Percentiles rank a stretch among this genome's conserved stretches.
These are phyloP conservation scores for Synergus umbraculus DNA, from an alignment of 2,888 invertebrate genomes.

Conservation along the genomic window DNA sequence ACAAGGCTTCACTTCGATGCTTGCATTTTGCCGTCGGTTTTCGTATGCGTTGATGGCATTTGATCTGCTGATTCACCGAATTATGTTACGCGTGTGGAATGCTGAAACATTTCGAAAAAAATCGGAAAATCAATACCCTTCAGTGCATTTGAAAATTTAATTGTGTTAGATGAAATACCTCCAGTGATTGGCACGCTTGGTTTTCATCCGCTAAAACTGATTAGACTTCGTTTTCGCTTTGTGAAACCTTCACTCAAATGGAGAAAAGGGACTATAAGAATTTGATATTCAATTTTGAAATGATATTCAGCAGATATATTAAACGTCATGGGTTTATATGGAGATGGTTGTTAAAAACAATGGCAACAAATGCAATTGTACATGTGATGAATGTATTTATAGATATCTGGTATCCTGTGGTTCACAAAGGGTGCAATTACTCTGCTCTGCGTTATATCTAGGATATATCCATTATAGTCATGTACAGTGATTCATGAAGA, in stretches of 20 bases:
- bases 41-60: slow-evolving; percentile 27
- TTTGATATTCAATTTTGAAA: neutral
- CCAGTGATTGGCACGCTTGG: neutral
- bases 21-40: slow-evolving; percentile 26
- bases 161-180: slow-evolving; percentile 1
- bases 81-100: slow-evolving; percentile 9
- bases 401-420: neutral
- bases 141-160: neutral
- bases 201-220: slow-evolving; percentile 2
- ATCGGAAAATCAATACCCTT: neutral
- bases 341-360: neutral
- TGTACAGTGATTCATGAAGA: slow-evolving; percentile 34
- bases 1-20: slow-evolving; percentile 32
- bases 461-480: slow-evolving; percentile 19
- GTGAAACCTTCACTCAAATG: neutral
- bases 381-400: neutral
- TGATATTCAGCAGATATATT: neutral
- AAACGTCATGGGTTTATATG: too few species aligned
- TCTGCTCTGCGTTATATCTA: slow-evolving; percentile 17
- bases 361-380: slow-evolving; percentile 1
- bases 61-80: slow-evolving; percentile 27
- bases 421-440: slow-evolving; percentile 34
- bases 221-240: neutral
- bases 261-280: too few species aligned
- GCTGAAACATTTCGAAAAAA: slow-evolving; percentile 6